phyloP scores from a whole-genome alignment of 2,888 invertebrate genomes.

The Calliphora vomitoria region DNA sequence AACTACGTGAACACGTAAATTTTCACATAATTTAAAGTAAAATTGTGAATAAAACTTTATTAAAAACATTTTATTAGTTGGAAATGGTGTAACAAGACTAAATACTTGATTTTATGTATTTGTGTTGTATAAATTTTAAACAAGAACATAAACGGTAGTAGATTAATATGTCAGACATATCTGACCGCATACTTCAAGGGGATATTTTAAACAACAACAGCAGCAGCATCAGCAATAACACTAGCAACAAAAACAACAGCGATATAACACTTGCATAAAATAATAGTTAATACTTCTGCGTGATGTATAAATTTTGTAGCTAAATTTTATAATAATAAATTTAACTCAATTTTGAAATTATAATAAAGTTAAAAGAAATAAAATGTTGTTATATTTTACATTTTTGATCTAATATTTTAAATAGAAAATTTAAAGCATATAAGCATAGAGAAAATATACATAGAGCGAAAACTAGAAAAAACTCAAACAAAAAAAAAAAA shows the following conservation, averaged over 20 bases:
- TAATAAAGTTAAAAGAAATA: no score
- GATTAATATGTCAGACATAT: constrained; percentile 64
- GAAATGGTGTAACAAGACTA: constrained; percentile 2
- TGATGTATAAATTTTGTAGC: not conserved
- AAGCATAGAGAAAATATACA: not conserved
- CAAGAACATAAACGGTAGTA: constrained; percentile 46
- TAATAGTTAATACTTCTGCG: not conserved
- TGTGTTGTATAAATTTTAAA: constrained; percentile 17
- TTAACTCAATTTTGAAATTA: not conserved
- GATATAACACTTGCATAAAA: not conserved
- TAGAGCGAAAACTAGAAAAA: no score
- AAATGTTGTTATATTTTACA: not conserved
- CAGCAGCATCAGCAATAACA: not conserved
- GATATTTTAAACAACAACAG: constrained; percentile 6
- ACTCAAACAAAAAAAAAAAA: no score
- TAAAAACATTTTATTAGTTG: not conserved
- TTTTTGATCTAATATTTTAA: no score
- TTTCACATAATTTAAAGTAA: no score
- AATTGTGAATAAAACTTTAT: no score
- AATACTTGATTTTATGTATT: constrained; percentile 15
- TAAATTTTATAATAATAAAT: not conserved
- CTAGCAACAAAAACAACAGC: not conserved
- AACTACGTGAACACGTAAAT: no score
- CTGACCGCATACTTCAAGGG: constrained; percentile 56
- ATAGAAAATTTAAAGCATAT: not conserved